A percentile compares a stretch with the other conserved stretches of the same genome.
Evolutionary conservation across 2,888 invertebrate species (phyloP).

Genomic region (Xestia sexstrigata): DNA sequence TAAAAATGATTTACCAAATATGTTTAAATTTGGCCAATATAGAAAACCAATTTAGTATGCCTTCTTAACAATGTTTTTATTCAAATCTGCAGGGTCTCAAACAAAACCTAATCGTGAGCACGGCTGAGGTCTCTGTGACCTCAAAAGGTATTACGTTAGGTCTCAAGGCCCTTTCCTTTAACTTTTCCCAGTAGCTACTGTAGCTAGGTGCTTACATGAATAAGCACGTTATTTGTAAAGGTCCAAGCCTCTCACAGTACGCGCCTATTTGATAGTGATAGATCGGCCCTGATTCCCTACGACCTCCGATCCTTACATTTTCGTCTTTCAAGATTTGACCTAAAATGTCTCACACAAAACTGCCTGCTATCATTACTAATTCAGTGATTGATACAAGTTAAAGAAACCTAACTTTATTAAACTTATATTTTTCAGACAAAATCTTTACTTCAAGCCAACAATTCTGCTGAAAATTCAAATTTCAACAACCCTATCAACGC

Average conservation of each 20-base stretch:
- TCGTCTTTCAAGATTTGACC: slow-evolving; percentile 43
- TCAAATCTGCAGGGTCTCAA: slow-evolving; percentile 18
- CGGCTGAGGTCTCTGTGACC: slow-evolving; percentile 9
- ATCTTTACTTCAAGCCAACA: neutral
- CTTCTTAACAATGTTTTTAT: slow-evolving; percentile 4
- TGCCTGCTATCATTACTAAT: neutral
- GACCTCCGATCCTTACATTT: slow-evolving; percentile 50
- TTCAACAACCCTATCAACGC: slow-evolving; percentile 13
- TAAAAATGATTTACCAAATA: neutral
- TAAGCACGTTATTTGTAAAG: slow-evolving; percentile 56
- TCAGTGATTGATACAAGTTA: neutral
- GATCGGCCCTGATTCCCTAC: slow-evolving; percentile 52
- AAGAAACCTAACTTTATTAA: neutral
- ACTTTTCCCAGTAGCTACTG: slow-evolving; percentile 18
- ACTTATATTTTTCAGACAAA: neutral
- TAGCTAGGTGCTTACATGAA: slow-evolving; percentile 36
- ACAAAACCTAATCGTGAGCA: slow-evolving; percentile 23
- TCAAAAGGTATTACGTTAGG: slow-evolving; percentile 25
- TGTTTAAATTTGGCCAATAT: neutral
- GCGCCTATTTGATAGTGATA: slow-evolving; percentile 61
- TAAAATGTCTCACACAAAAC: slow-evolving; percentile 31
- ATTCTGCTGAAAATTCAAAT: neutral
- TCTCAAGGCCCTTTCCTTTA: slow-evolving; percentile 19
- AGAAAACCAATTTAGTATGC: slow-evolving; percentile 2
- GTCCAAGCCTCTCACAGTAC: slow-evolving; percentile 39